A percentile compares a stretch with the other conserved stretches of the same genome.
Conservation (phyloP, 2,113 vertebrate genomes). For the Thomomys bottae region DNA sequence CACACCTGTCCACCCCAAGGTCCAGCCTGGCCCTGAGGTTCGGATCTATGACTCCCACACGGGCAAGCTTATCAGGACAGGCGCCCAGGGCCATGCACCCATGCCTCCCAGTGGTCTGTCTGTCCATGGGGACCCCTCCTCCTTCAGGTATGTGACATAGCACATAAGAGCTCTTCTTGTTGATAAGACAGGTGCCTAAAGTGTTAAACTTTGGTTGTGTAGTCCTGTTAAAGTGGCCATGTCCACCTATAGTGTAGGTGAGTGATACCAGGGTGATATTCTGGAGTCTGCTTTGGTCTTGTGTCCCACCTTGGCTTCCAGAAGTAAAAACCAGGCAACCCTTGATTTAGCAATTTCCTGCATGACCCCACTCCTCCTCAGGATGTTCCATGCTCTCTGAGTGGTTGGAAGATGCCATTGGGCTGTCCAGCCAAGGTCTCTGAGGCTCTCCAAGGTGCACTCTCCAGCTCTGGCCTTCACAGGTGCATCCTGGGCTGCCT, state of each 20-base stretch:
- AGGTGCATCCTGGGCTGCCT: background rate
- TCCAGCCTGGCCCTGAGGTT: constrained; percentile 86
- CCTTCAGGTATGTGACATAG: constrained; percentile 90
- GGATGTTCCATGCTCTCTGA: background rate
- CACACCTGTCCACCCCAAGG: constrained; percentile 88
- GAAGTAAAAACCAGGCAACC: background rate
- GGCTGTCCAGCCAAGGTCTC: background rate
- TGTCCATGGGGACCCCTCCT: constrained; percentile 88
- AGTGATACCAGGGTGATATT: no score
- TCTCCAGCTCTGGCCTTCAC: background rate
- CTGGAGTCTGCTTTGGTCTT: no score
- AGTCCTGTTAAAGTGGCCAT: background rate
- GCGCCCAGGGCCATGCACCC: constrained; percentile 80
- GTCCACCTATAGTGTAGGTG: no score
- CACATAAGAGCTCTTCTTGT: background rate
- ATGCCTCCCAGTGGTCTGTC: constrained; percentile 84
- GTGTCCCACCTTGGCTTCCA: background rate
- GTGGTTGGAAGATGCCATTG: background rate
- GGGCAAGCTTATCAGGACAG: constrained; percentile 94
- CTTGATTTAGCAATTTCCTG: fast-evolving
- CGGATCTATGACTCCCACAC: constrained; percentile 94
- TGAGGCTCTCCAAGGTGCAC: background rate
- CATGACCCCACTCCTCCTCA: background rate
- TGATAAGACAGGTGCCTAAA: background rate
- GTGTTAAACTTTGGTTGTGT: background rate